Evolutionary conservation across 1,140 invertebrate species (phyloP).

Genomic region (Mya arenaria): DNA sequence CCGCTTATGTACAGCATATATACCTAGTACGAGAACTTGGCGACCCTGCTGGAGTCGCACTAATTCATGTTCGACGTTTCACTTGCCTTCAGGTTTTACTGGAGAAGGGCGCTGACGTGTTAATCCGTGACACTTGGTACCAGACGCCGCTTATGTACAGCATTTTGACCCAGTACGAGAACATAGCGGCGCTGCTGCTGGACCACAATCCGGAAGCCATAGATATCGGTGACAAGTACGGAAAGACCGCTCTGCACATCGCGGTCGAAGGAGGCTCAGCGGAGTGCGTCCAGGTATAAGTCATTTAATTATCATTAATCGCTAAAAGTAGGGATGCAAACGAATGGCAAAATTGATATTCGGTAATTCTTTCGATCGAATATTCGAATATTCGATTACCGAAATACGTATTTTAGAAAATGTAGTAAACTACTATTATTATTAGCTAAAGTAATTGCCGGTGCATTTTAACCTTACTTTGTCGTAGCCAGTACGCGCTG

Average conservation of each 20-base stretch:
- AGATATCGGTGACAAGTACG: constrained; percentile 60
- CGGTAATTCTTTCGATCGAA: no score
- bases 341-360: no score
- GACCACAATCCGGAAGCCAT: constrained; percentile 21
- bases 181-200: constrained; percentile 59
- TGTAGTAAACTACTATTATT: no score
- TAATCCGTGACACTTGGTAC: constrained; percentile 59
- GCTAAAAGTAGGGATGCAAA: no score
- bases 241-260: constrained; percentile 59
- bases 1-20: constrained; percentile 63
- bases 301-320: no score
- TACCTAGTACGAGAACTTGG: constrained; percentile 56
- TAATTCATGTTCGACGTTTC: neutral
- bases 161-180: constrained; percentile 55
- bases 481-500: no score
- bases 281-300: constrained; percentile 47
- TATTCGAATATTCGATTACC: no score
- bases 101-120: constrained; percentile 51
- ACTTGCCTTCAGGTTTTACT: constrained; percentile 40
- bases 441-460: no score
- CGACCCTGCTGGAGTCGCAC: constrained; percentile 43
- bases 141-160: constrained; percentile 65
- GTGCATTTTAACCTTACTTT: no score
- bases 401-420: no score
- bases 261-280: constrained; percentile 42